Percentiles rank a stretch among this genome's conserved stretches.
Conservation (phyloP, 1,140 invertebrate species). For the Eumaeus atala region DNA sequence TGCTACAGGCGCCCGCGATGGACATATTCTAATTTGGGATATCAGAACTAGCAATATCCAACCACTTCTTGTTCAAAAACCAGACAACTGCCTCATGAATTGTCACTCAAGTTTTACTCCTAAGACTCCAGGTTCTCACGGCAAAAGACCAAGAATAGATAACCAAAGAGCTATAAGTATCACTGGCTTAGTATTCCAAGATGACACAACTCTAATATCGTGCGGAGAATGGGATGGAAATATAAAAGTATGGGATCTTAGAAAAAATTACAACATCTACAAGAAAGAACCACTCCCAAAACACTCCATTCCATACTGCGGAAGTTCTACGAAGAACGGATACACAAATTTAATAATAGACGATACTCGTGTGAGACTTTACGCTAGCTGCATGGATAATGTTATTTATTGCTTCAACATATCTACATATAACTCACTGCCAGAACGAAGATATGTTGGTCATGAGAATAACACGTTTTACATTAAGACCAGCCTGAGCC, state of each 20-base stretch:
- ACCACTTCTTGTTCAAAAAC: constrained; percentile 67
- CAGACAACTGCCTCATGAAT: constrained; percentile 78
- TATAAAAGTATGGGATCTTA: constrained; percentile 91
- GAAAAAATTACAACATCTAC: constrained; percentile 84
- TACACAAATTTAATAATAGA: constrained; percentile 87
- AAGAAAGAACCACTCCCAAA: constrained; percentile 83
- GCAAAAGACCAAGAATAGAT: constrained; percentile 55
- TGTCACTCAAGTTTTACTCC: constrained; percentile 73
- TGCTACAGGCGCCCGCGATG: constrained; percentile 89
- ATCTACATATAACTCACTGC: constrained; percentile 79
- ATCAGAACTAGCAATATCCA: constrained; percentile 69
- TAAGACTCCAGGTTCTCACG: constrained; percentile 67
- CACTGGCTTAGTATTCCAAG: constrained; percentile 86
- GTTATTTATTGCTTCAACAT: constrained; percentile 90
- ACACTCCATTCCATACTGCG: constrained; percentile 81
- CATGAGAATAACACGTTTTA: constrained; percentile 87
- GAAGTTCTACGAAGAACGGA: constrained; percentile 80
- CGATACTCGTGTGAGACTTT: constrained; percentile 79
- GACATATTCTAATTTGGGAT: constrained; percentile 90
- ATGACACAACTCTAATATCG: constrained; percentile 84
- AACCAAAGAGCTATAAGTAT: constrained; percentile 73
- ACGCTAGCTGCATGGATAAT: constrained; percentile 90
- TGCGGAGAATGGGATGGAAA: constrained; percentile 88
- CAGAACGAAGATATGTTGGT: constrained; percentile 78
- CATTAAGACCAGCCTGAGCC: constrained; percentile 86